Conservation (phyloP, 1,140 invertebrate species). For the Neodiprion virginianus region DNA sequence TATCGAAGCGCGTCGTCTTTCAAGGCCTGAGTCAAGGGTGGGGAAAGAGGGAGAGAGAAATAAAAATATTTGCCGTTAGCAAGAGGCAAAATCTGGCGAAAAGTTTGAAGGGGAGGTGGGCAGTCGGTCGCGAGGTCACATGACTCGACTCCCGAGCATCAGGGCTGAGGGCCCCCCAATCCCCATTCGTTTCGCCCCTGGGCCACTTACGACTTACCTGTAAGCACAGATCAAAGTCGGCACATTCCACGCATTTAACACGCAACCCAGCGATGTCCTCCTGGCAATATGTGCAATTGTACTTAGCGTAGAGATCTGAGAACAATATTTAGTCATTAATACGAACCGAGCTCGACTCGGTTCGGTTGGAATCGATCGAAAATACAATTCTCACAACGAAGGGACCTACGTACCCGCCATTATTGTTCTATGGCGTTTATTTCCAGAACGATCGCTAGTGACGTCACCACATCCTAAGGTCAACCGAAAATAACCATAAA, state of each 20-base stretch:
- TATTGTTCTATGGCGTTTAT: constrained; percentile 53
- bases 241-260: constrained; percentile 87
- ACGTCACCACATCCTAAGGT: constrained; percentile 55
- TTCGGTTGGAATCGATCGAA: not conserved
- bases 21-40: constrained; percentile 17
- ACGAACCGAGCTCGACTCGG: not conserved
- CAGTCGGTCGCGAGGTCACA: constrained; percentile 26
- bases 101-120: not conserved
- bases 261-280: constrained; percentile 86
- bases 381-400: not conserved
- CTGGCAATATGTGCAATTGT: constrained; percentile 90
- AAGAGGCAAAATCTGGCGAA: not conserved
- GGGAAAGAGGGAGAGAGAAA: not conserved
- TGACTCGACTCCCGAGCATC: constrained; percentile 22
- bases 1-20: not conserved
- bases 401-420: constrained; percentile 57
- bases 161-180: constrained; percentile 13
- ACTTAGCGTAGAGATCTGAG: constrained; percentile 77
- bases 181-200: constrained; percentile 22
- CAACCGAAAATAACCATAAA: not conserved
- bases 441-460: constrained; percentile 53
- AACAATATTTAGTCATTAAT: constrained; percentile 28
- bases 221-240: constrained; percentile 88
- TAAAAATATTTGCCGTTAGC: not conserved
- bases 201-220: constrained; percentile 72